Evolutionary conservation across 2,113 vertebrate genomes (phyloP).

Genomic region (Macheiramphus alcinus): DNA sequence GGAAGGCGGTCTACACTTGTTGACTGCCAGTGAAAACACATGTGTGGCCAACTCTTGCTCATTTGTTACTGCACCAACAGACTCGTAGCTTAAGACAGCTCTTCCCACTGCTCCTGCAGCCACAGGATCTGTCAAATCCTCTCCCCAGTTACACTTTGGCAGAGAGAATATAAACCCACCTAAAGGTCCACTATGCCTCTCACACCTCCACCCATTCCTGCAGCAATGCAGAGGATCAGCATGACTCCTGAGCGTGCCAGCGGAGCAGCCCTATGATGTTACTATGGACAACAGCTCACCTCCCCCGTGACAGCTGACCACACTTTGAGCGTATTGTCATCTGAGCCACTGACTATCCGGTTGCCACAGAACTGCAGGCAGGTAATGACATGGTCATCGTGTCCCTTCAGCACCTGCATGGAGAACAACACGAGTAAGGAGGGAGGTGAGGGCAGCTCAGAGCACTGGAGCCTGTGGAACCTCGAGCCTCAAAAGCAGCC

Average conservation of each 20-base stretch:
- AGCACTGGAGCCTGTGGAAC: no score
- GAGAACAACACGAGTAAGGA: background rate
- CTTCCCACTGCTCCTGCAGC: background rate
- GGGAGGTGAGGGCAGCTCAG: background rate
- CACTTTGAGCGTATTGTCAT: conserved; percentile 69
- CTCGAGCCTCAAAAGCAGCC: background rate
- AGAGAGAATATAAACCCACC: background rate
- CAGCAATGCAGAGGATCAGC: background rate
- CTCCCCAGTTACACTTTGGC: background rate
- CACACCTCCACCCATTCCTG: rapidly evolving
- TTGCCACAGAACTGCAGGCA: conserved; percentile 69
- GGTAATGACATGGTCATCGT: conserved; percentile 65
- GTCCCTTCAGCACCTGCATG: conserved; percentile 63
- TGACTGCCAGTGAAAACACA: no score
- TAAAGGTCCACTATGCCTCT: background rate
- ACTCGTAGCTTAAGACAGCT: background rate
- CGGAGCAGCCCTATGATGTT: rapidly evolving
- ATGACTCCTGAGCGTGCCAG: rapidly evolving
- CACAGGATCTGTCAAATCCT: background rate
- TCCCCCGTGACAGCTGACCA: conserved; percentile 65
- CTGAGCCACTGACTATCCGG: conserved; percentile 60
- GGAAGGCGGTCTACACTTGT: no score
- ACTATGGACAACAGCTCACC: background rate
- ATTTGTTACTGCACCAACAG: background rate
- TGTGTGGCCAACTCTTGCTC: rapidly evolving